These are phyloP conservation scores for Scalopus aquaticus DNA, from an alignment of 2,113 vertebrate genomes.

Conservation along the genomic window DNA sequence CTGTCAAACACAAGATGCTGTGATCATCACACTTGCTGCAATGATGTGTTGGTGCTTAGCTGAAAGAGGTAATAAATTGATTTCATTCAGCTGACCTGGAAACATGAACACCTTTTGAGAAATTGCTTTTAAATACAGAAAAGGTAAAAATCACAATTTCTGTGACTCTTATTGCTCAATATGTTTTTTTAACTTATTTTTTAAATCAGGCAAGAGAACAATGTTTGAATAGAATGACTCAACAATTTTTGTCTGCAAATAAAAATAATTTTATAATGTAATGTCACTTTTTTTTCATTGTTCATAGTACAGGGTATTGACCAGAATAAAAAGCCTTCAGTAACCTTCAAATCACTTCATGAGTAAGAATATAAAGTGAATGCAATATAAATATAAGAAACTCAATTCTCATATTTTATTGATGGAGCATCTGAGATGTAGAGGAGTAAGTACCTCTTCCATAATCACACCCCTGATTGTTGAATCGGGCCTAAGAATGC, in stretches of 20 bases:
- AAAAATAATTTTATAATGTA: conserved; percentile 40
- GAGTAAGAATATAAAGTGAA: conserved; percentile 24
- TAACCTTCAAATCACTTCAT: not conserved
- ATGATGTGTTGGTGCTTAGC: conserved; percentile 22
- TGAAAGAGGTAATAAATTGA: not conserved
- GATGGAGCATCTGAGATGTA: not conserved
- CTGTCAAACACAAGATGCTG: not conserved
- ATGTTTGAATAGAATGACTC: conserved; percentile 28
- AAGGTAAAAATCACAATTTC: not conserved
- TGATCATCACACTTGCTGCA: conserved; percentile 33
- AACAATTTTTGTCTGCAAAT: conserved; percentile 21
- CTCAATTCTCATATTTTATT: conserved; percentile 32
- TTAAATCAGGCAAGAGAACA: not conserved
- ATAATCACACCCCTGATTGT: not conserved
- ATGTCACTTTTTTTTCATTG: not conserved
- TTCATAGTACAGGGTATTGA: not conserved
- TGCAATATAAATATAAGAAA: conserved; percentile 33
- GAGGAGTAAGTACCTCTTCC: not conserved
- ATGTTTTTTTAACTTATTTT: not conserved
- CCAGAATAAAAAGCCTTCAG: not conserved
- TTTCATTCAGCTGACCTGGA: not conserved
- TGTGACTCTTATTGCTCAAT: not conserved
- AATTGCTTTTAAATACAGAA: not conserved
- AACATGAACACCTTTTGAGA: not conserved
- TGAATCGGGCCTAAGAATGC: conserved; percentile 1